Conservation (phyloP, 2,888 invertebrate species). For the Creontiades dilutus region DNA sequence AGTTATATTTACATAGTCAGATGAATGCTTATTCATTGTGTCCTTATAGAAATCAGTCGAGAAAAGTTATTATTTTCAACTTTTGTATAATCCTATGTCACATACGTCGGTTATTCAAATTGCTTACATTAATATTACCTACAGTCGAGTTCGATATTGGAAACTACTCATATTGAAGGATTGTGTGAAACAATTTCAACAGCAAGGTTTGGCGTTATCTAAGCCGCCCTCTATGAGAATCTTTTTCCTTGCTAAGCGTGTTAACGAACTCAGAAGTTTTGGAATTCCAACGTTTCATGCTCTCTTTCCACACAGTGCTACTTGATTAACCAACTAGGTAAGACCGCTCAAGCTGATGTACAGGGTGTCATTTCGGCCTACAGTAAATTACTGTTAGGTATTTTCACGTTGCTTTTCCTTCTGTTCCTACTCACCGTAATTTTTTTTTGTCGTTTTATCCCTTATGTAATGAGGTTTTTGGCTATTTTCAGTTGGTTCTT, state of each 20-base stretch:
- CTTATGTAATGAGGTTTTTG: not conserved
- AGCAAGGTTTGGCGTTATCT: not conserved
- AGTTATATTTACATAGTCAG: no score
- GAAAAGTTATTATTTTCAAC: no score
- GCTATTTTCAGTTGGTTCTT: not conserved
- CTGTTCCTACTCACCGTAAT: not conserved
- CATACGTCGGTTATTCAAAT: no score
- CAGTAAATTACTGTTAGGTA: constrained; percentile 32
- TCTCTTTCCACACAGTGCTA: constrained; percentile 31
- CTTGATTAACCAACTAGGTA: constrained; percentile 66
- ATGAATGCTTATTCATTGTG: no score
- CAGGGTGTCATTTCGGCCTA: constrained; percentile 9
- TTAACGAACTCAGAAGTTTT: constrained; percentile 17
- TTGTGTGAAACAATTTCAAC: not conserved
- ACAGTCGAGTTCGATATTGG: no score
- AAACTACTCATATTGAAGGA: no score
- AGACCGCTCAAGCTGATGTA: constrained; percentile 35
- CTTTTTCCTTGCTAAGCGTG: not conserved
- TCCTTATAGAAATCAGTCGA: no score
- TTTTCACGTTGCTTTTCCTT: constrained; percentile 21
- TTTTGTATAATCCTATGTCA: no score
- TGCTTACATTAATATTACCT: no score
- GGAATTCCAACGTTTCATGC: not conserved
- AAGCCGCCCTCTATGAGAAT: not conserved
- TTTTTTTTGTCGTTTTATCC: not conserved